Percentiles rank a stretch among this genome's conserved stretches.
These are phyloP conservation scores for Oreochromis niloticus DNA, from an alignment of 2,113 vertebrate species.

Conservation along the genomic window DNA sequence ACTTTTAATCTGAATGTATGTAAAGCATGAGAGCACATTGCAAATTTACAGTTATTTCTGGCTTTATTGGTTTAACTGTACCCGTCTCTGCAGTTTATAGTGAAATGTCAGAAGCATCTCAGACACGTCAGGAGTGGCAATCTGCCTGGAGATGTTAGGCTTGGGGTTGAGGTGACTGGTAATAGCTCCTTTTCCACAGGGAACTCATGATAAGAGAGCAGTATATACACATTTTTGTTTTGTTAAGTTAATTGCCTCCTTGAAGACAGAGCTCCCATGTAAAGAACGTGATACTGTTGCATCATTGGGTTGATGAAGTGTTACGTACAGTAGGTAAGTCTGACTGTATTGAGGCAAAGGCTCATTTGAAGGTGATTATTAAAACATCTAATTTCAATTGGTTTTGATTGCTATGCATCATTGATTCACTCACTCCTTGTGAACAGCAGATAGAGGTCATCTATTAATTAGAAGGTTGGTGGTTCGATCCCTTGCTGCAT, in stretches of 20 bases:
- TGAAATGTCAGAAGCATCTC: background rate
- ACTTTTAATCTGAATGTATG: background rate
- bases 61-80: background rate
- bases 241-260: background rate
- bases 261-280: background rate
- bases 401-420: background rate
- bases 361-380: background rate
- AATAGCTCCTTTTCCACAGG: background rate
- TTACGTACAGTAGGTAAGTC: background rate
- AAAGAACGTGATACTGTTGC: background rate
- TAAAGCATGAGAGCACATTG: background rate
- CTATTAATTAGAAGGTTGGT: background rate
- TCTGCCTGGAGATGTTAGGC: background rate
- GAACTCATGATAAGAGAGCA: background rate
- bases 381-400: accelerated
- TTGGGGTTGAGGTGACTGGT: background rate
- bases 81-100: accelerated
- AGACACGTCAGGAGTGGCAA: background rate
- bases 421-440: background rate
- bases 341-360: background rate
- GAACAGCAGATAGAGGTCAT: background rate
- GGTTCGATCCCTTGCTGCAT: background rate
- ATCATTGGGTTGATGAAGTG: background rate
- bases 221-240: background rate
- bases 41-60: background rate